Conservation (phyloP, 2,113 vertebrate genomes). For the Larimichthys crocea region DNA sequence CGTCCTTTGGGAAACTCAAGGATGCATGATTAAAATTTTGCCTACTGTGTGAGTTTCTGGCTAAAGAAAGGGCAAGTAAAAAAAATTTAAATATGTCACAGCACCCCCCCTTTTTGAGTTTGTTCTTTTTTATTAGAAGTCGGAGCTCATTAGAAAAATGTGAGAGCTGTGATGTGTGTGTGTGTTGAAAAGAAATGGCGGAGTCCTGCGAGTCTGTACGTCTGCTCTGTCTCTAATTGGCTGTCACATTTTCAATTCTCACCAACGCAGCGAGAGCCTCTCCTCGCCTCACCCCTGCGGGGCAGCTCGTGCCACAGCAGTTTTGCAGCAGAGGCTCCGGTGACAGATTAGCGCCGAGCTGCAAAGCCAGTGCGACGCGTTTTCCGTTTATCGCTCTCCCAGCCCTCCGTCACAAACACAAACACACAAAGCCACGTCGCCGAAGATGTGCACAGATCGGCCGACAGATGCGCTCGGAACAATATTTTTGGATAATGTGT, state of each 20-base stretch:
- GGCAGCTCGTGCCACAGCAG: conserved; percentile 27
- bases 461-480: neutral
- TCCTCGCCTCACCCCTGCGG: conserved; percentile 37
- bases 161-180: conserved; percentile 27
- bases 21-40: conserved; percentile 15
- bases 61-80: conserved; percentile 15
- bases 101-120: neutral
- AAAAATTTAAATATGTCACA: conserved; percentile 22
- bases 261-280: conserved; percentile 31
- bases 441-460: neutral
- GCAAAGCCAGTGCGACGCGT: conserved; percentile 33
- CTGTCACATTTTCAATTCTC: conserved; percentile 56
- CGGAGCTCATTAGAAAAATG: conserved; percentile 50
- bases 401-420: neutral
- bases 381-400: conserved; percentile 35
- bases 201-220: conserved; percentile 22
- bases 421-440: neutral
- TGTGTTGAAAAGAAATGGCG: conserved; percentile 3
- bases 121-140: conserved; percentile 33
- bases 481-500: neutral
- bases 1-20: neutral
- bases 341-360: conserved; percentile 49
- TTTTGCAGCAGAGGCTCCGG: conserved; percentile 40
- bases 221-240: conserved; percentile 67
- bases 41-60: conserved; percentile 32